Base-by-base conservation (phyloP, 1,140 invertebrate genomes). In the Solenopsis fugax region DNA sequence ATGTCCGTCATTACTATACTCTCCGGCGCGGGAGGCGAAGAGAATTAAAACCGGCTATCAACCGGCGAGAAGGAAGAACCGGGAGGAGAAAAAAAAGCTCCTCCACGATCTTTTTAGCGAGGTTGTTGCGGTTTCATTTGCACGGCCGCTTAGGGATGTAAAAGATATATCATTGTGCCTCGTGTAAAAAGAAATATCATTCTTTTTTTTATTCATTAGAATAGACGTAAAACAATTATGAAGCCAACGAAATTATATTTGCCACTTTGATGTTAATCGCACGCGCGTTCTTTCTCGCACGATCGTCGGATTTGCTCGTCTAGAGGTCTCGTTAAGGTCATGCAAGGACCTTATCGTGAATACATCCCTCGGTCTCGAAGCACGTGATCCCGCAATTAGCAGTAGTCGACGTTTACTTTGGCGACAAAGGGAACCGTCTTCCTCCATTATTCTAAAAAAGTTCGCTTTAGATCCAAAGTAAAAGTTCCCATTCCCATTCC, bases 341-440 rank as follows among this genome's bases (percentile, higher is more conserved):
- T 80, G 89, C 75, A 87, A 91, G 87, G 58, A 86, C 81, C 88
- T 93, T 94, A 92, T 93, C 92, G 86, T 7, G 64, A 60, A 58
- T 69, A 64, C 45, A 86, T 58, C 81, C 60, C 71, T 75, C 88
- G 88, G 89, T 91, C 87, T 92, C 78, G 81, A 82, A 86, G 89
- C 93, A 94, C 93, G 93, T 93, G 89, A 95, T 94, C 85, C 72
- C 72, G 92, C 90, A 93, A 95, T 94, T 94, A 95, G 87, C 89
- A 45, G 71, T 90, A 75, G 67, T 87, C 86, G 88, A 80, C 82
- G 85, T 92, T 90, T 88, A 88, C 84, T 89, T 86, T 58, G 41
- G 34, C 48, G 84, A n/a, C 85, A 72, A 67, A 75, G 60, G 50
- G 21, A 58, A 37, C 41, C 13, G 54, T 71, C 58, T 56, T 45